Percentiles rank a stretch among this genome's conserved stretches.
phyloP scores from a whole-genome alignment of 2,888 invertebrate genomes.

The Zaprionus lineosus region DNA sequence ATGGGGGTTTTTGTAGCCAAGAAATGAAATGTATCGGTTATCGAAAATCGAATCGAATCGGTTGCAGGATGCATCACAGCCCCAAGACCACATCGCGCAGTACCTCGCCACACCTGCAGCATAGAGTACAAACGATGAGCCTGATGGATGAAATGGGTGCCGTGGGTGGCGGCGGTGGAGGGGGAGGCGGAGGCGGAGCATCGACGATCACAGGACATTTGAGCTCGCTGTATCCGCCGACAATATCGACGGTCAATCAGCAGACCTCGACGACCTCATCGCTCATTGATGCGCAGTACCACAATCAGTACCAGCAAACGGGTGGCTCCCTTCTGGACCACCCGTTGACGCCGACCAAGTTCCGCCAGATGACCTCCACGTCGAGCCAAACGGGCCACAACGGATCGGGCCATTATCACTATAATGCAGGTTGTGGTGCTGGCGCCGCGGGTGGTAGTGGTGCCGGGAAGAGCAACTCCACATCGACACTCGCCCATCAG shows the following conservation, averaged over 20 bases:
- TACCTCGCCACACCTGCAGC: constrained; percentile 83
- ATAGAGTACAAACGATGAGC: constrained; percentile 82
- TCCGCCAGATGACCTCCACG: constrained; percentile 81
- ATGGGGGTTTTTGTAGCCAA: background rate
- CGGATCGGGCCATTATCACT: constrained; percentile 41
- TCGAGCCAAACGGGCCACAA: constrained; percentile 81
- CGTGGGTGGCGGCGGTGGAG: constrained; percentile 43
- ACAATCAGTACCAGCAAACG: constrained; percentile 82
- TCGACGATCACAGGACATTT: constrained; percentile 79
- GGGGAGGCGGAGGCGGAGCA: constrained; percentile 49
- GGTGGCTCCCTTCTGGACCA: constrained; percentile 82
- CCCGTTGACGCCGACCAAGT: constrained; percentile 82
- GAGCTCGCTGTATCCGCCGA: constrained; percentile 80
- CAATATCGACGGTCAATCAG: constrained; percentile 80
- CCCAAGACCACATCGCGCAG: constrained; percentile 83
- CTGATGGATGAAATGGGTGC: constrained; percentile 80
- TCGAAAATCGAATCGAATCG: constrained; percentile 49
- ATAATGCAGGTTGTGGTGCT: constrained; percentile 43
- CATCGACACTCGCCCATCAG: constrained; percentile 69
- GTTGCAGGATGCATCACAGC: constrained; percentile 82
- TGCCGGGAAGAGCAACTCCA: constrained; percentile 70
- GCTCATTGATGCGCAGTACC: constrained; percentile 80
- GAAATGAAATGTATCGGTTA: too few relatives aligned
- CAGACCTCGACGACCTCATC: constrained; percentile 82
- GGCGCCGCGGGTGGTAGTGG: constrained; percentile 25